Evolutionary conservation across 2,888 invertebrate genomes (phyloP).

Genomic region (Cybosia mesomella): DNA sequence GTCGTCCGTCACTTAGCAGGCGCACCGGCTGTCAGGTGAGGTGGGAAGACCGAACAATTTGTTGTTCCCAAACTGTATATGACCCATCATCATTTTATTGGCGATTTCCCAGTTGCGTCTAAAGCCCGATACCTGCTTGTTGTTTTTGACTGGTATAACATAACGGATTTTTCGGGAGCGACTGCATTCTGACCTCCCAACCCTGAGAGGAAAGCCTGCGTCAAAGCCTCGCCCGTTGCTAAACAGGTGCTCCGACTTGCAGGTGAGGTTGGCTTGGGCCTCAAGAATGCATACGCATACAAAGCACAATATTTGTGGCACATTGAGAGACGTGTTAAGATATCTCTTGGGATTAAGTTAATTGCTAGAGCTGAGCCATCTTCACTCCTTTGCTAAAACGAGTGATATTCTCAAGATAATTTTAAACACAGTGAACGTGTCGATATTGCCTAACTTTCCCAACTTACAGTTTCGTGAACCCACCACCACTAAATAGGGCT

Average conservation of each 20-base stretch:
- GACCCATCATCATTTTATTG: too few species aligned
- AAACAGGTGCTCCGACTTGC: not conserved
- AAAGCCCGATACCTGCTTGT: too few species aligned
- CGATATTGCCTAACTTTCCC: conserved; percentile 3
- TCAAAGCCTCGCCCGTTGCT: not conserved
- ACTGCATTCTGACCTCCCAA: not conserved
- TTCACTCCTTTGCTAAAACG: not conserved
- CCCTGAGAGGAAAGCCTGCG: not conserved
- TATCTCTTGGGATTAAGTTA: not conserved
- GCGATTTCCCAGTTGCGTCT: too few species aligned
- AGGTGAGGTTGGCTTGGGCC: not conserved
- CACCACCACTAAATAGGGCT: not conserved
- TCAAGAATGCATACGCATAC: too few species aligned
- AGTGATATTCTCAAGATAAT: not conserved
- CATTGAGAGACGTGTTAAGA: not conserved
- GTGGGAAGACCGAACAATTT: too few species aligned
- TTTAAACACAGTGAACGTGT: not conserved
- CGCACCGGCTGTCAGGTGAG: too few species aligned
- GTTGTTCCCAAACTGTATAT: too few species aligned
- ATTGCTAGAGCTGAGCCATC: not conserved
- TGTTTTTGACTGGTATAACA: too few species aligned
- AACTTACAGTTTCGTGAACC: not conserved
- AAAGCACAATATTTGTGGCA: not conserved
- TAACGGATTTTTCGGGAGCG: too few species aligned
- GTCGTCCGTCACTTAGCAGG: too few species aligned